These are phyloP conservation scores for Semnornis frantzii DNA, from an alignment of 2,113 vertebrate species.

Conservation along the genomic window DNA sequence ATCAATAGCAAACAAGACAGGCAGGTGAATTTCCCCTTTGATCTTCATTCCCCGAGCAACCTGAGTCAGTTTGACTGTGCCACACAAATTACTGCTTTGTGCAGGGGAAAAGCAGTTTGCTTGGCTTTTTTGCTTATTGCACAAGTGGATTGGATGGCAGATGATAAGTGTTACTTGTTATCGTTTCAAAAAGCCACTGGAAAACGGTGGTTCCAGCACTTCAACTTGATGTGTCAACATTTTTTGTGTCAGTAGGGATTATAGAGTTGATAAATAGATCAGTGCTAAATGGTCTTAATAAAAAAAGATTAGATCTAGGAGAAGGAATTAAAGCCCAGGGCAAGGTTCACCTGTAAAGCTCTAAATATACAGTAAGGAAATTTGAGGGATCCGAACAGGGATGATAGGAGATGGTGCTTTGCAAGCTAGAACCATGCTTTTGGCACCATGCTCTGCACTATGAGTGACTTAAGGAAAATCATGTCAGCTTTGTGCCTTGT, in stretches of 20 bases:
- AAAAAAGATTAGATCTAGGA: conserved; percentile 41
- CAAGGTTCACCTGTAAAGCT: conserved; percentile 34
- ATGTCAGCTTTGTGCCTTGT: neutral
- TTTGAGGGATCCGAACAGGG: neutral
- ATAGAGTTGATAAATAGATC: neutral
- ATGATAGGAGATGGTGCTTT: neutral
- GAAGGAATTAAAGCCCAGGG: conserved; percentile 21
- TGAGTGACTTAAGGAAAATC: neutral
- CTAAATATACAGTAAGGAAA: conserved; percentile 30
- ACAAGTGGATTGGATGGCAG: neutral
- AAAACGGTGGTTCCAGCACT: conserved; percentile 5
- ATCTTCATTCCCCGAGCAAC: neutral
- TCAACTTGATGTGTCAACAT: conserved; percentile 15
- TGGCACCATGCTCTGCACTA: neutral
- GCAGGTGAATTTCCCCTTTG: conserved; percentile 66
- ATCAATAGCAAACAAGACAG: conserved; percentile 66
- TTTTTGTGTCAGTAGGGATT: conserved; percentile 1
- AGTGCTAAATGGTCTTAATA: conserved; percentile 32
- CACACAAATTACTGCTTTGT: conserved; percentile 56
- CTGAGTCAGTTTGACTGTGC: neutral
- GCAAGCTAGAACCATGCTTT: neutral
- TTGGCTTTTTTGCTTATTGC: conserved; percentile 54
- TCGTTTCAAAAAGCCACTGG: conserved; percentile 7
- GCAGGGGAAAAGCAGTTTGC: conserved; percentile 5
- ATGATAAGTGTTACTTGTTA: neutral